Percentiles rank a stretch among this genome's conserved stretches.
phyloP scores from a whole-genome alignment of 1,140 invertebrate species.

The Drosophila rhopaloa region DNA sequence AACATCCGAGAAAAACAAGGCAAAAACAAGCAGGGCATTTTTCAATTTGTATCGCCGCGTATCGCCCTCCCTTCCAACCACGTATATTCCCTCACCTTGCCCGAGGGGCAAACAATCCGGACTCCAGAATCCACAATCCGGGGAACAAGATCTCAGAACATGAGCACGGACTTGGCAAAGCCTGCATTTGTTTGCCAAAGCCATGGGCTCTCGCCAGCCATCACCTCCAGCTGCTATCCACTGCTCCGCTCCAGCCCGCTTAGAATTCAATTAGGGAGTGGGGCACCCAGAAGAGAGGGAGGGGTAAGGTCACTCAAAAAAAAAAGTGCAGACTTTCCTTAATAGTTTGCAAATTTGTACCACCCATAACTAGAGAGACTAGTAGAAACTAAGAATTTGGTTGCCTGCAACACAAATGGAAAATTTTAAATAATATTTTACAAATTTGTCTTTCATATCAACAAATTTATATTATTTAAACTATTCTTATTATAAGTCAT shows the following conservation, averaged over 20 bases:
- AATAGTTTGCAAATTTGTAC: background rate
- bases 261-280: slow-evolving; percentile 67
- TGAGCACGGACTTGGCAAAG: slow-evolving; percentile 49
- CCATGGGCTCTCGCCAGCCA: slow-evolving; percentile 41
- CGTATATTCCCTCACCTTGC: slow-evolving; percentile 13
- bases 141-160: slow-evolving; percentile 44
- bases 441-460: too few species aligned
- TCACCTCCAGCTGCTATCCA: slow-evolving; percentile 40
- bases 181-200: slow-evolving; percentile 65
- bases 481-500: too few species aligned
- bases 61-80: slow-evolving; percentile 10
- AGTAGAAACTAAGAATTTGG: too few species aligned
- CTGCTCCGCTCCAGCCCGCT: slow-evolving; percentile 45
- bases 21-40: slow-evolving; percentile 45
- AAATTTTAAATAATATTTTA: too few species aligned
- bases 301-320: slow-evolving; percentile 11
- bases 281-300: background rate
- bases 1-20: slow-evolving; percentile 24
- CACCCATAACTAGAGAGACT: too few species aligned
- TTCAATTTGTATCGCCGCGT: slow-evolving; percentile 58
- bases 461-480: too few species aligned
- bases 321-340: background rate
- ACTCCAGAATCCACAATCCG: slow-evolving; percentile 11
- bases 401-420: too few species aligned
- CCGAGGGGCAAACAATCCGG: slow-evolving; percentile 43